Conservation (phyloP, 2,113 vertebrate species). For the Tiliqua scincoides region DNA sequence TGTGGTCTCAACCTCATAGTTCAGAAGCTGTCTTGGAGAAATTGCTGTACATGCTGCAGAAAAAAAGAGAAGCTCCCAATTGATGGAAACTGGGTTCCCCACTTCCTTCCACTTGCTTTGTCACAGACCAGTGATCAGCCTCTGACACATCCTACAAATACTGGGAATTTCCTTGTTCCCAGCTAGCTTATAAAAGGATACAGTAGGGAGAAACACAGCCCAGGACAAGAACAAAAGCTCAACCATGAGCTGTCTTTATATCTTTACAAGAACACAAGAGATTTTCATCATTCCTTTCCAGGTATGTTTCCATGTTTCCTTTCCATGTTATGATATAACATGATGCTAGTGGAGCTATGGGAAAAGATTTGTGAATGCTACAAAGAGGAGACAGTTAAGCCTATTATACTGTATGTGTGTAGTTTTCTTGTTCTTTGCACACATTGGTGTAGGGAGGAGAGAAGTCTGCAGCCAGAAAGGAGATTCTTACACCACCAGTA, state of each 20-base stretch:
- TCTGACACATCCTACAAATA: background rate
- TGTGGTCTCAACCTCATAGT: background rate
- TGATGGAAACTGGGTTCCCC: too few relatives aligned
- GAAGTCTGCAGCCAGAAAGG: background rate
- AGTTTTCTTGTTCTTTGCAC: background rate
- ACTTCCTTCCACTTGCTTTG: too few relatives aligned
- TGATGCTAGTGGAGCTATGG: background rate
- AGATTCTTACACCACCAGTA: background rate
- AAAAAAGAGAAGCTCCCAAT: background rate
- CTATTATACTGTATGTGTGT: background rate
- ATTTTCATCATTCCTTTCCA: fast-evolving
- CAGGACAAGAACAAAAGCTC: background rate
- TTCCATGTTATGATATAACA: too few relatives aligned
- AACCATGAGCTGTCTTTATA: background rate
- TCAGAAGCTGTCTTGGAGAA: background rate
- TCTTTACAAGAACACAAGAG: fast-evolving
- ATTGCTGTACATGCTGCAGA: background rate
- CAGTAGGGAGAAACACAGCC: background rate
- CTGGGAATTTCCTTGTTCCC: background rate
- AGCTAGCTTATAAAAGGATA: background rate
- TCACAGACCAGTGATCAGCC: background rate
- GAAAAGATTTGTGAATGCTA: background rate
- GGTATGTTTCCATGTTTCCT: too few relatives aligned
- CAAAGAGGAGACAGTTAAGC: too few relatives aligned
- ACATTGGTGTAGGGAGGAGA: background rate